These are phyloP conservation scores for Tupiocoris notatus DNA, from an alignment of 2,888 invertebrate genomes.

Conservation along the genomic window DNA sequence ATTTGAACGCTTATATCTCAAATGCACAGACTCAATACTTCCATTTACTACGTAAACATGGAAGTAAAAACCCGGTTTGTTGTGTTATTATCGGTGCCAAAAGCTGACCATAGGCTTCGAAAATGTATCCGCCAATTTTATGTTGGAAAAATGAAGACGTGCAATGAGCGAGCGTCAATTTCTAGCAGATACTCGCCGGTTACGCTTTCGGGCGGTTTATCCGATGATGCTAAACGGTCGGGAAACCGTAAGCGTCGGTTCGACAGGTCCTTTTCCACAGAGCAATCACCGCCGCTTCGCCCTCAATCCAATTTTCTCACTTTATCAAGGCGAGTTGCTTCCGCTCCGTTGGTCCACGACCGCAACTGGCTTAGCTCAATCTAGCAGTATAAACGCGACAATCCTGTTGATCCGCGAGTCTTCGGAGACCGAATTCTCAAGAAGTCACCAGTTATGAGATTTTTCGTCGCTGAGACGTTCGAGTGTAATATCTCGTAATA, in stretches of 20 bases:
- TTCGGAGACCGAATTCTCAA: too few relatives aligned
- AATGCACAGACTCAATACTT: too few relatives aligned
- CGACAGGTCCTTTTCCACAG: background rate
- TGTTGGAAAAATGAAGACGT: background rate
- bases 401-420: background rate
- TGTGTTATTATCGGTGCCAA: too few relatives aligned
- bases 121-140: background rate
- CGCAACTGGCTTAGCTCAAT: background rate
- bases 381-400: background rate
- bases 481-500: too few relatives aligned
- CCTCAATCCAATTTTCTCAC: background rate
- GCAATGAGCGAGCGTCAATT: background rate
- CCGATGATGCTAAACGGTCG: background rate
- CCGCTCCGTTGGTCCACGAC: background rate
- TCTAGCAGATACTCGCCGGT: background rate
- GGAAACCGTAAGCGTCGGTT: background rate
- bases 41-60: too few relatives aligned
- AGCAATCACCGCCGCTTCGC: background rate
- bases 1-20: too few relatives aligned
- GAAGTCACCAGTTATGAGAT: too few relatives aligned
- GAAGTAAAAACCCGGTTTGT: too few relatives aligned
- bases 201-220: background rate
- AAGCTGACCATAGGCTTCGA: too few relatives aligned
- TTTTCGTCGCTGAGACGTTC: too few relatives aligned
- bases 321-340: background rate